A percentile compares a stretch with the other conserved stretches of the same genome.
These are phyloP conservation scores for Thunnus albacares DNA, from an alignment of 2,797 vertebrate species.

Conservation along the genomic window DNA sequence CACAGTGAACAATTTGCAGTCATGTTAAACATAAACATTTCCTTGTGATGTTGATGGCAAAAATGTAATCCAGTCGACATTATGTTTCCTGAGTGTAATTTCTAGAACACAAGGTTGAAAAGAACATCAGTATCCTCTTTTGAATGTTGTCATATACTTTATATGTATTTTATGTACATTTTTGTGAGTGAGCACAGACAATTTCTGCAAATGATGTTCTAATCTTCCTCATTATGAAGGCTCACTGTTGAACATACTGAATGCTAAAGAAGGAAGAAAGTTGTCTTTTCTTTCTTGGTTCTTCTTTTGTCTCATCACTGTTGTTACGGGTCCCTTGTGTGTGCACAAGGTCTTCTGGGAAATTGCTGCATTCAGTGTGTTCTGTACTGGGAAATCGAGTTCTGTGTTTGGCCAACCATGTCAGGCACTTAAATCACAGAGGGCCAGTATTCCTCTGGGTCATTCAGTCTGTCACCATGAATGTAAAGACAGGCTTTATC, in stretches of 20 bases:
- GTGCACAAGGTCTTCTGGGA: slow-evolving; percentile 70
- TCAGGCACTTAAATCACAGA: slow-evolving; percentile 80
- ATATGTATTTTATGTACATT: background rate
- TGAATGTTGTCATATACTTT: background rate
- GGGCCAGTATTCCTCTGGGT: slow-evolving; percentile 70
- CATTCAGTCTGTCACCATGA: slow-evolving; percentile 73
- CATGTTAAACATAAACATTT: too few relatives aligned
- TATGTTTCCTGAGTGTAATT: too few relatives aligned
- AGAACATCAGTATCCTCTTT: background rate
- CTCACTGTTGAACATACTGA: background rate
- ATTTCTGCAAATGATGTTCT: background rate
- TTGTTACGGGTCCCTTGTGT: slow-evolving; percentile 44
- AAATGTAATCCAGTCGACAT: too few relatives aligned
- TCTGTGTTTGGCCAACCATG: slow-evolving; percentile 80
- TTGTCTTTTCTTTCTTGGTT: slow-evolving; percentile 19
- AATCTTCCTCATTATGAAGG: background rate
- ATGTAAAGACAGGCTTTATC: slow-evolving; percentile 81
- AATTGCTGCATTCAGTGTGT: slow-evolving; percentile 59
- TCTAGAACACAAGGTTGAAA: background rate
- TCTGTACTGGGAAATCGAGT: slow-evolving; percentile 68
- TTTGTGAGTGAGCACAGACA: background rate
- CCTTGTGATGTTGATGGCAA: too few relatives aligned
- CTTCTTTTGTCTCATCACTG: slow-evolving; percentile 35
- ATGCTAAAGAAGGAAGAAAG: slow-evolving; percentile 7
- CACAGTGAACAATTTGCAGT: too few relatives aligned